These are phyloP conservation scores for Lysiphlebus fabarum DNA, from an alignment of 1,140 invertebrate species.

Conservation along the genomic window DNA sequence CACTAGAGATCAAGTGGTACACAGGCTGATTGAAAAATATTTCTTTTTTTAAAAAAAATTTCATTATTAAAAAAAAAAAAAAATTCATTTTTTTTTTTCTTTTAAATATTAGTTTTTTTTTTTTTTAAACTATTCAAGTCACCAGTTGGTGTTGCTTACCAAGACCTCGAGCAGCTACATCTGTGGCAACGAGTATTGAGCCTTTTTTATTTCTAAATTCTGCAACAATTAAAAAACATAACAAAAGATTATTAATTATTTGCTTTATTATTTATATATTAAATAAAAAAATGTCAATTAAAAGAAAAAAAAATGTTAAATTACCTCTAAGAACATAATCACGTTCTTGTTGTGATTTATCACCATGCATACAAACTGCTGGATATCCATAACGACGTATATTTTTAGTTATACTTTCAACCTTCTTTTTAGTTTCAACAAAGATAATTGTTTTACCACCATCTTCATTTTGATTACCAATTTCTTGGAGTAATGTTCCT, in stretches of 20 bases:
- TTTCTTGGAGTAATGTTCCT: slow-evolving; percentile 82
- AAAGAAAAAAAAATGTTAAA: slow-evolving; percentile 61
- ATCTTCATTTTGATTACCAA: slow-evolving; percentile 79
- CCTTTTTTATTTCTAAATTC: slow-evolving; percentile 91
- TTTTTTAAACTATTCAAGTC: too few species aligned
- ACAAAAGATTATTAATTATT: too few species aligned
- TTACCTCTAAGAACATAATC: slow-evolving; percentile 87
- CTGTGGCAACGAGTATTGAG: slow-evolving; percentile 94
- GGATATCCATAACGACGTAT: slow-evolving; percentile 89
- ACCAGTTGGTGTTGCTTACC: slow-evolving; percentile 67
- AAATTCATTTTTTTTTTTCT: too few species aligned
- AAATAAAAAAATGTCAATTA: slow-evolving; percentile 11
- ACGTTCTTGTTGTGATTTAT: slow-evolving; percentile 94
- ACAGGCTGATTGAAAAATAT: slow-evolving; percentile 13
- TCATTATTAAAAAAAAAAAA: too few species aligned
- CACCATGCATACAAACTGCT: slow-evolving; percentile 92
- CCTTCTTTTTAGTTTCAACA: slow-evolving; percentile 95
- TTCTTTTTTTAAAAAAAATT: too few species aligned
- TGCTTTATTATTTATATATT: slow-evolving; percentile 1
- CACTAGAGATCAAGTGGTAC: slow-evolving; percentile 47
- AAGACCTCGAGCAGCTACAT: slow-evolving; percentile 95
- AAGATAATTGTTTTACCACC: slow-evolving; percentile 94
- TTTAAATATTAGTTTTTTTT: too few species aligned
- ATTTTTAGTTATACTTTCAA: slow-evolving; percentile 86
- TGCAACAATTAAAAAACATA: slow-evolving; percentile 39